Evolutionary conservation across 2,888 invertebrate genomes (phyloP), one percentile per base, ranked within the genome.

Genomic region (Lottia gigantea): DNA sequence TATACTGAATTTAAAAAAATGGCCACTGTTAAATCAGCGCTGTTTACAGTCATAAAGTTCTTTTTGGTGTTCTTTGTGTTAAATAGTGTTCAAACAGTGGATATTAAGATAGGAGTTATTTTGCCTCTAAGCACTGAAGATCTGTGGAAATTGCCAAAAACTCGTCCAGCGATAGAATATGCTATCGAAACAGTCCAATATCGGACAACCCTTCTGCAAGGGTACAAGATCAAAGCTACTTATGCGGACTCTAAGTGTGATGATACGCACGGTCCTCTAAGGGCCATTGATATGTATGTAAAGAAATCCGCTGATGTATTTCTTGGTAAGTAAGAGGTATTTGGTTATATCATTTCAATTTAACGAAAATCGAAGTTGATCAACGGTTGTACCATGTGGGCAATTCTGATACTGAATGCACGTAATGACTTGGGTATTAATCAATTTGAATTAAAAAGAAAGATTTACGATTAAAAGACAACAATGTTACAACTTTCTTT

Each of bases 111-210:
- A n/a, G 85, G 83, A 1, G 80, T 86, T 8, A 79, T 85, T 19
- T 76, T 86, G 8, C 85, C 86, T 11, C 72, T 76, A 40, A 68
- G 73, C 11, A 76, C 72, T 19, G 46, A 47, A 15, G 78, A 78
- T 66, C 71, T 70, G 3, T 84, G 79, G 78, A 74, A 77, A 0
- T 49, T 79, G n/a, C 78, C 80, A n/a, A 79, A 79, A 68, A 79
- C 81, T 3, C 72, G 81, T 2, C 85, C 86, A 1, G 85, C 85
- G 7, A 82, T 88, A 11, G 71, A 80, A 46, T 79, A 80, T 62
- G 88, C 88, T 8, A 77, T 85, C 7, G 78, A 83, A 19, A 74
- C 70, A 3, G 69, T 83, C 40, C 55, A 70, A 46, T 69, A 74
- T n/a, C 63, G 73, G 0, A 25, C 66, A 6, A 67, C 71, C 25